Evolutionary conservation across 2,797 vertebrate species (phyloP), one percentile per base, ranked within the genome.

Genomic region (Spea hammondii): DNA sequence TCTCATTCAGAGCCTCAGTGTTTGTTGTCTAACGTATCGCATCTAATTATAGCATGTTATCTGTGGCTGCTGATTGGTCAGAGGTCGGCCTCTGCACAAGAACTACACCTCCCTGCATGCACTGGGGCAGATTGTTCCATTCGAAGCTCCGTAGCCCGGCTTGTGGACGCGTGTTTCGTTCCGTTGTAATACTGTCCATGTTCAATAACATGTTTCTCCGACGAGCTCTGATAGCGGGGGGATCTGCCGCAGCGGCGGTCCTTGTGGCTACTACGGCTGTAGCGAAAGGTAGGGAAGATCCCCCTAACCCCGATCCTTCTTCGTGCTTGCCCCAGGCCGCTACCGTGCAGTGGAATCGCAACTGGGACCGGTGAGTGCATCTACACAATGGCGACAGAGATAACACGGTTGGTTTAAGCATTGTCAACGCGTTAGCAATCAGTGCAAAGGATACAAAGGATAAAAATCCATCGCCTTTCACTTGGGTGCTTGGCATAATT

Each of bases 291-390:
- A 59, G 55, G 17, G 70, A 47, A 64, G 74, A 64, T 4, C 32
- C 57, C 6, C 32, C 32, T 32, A 11, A 6, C 5, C 3, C 51
- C 1, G 60, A 70, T 5, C 44, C 12, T 13, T 5, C 4, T 51
- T 12, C 49, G 6, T 32, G 9, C 32, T 53, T 32, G 53, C 53
- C 32, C 32, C 32, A 62, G 2, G 46, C 6, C 8, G 5, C 6
- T 7, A 53, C 66, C 12, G 67, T 8, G 59, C 51, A 13, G 46
- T 76, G 74, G 82, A 65, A 83, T 8, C 44, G 32, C 8, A 76
- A 83, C 69, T 83, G 77, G 77, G 77, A 76, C 65, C 77, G 74
- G 77, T 83, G 64, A 79, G 77, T 68, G 60, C 49, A 3, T 14
- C 44, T 65, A 65, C 78, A 66, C 70, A 74, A 79, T 66, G 32